These are phyloP conservation scores for Eurois occulta DNA, from an alignment of 2,888 invertebrate species.

Conservation along the genomic window DNA sequence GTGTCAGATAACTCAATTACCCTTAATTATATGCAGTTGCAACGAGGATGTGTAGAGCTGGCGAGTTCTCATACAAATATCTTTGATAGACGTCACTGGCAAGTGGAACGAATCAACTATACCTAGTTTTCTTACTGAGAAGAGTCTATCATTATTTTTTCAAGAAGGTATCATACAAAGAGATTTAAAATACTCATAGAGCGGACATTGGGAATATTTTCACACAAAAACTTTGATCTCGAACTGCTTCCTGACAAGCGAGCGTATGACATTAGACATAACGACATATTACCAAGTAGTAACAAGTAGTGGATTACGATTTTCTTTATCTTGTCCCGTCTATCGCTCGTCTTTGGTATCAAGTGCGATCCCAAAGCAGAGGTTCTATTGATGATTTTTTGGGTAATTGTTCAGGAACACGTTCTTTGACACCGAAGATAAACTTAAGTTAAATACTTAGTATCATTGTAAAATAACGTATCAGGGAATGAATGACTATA, in stretches of 20 bases:
- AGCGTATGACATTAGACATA: too few species aligned
- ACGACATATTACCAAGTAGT: too few species aligned
- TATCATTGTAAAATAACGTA: too few species aligned
- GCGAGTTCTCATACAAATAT: constrained; percentile 32
- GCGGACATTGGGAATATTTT: too few species aligned
- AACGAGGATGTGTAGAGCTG: constrained; percentile 29
- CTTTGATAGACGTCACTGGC: constrained; percentile 13
- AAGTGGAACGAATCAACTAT: background rate
- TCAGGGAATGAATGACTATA: too few species aligned
- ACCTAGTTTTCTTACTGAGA: background rate
- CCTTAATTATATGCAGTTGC: constrained; percentile 58
- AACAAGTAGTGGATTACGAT: too few species aligned
- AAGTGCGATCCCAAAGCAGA: background rate
- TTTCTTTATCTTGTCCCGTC: too few species aligned
- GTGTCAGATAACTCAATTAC: constrained; percentile 45
- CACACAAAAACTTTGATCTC: too few species aligned
- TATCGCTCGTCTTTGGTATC: too few species aligned
- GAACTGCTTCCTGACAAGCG: too few species aligned
- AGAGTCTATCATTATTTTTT: background rate
- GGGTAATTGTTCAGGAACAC: background rate
- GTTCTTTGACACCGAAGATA: background rate
- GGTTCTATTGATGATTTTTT: background rate
- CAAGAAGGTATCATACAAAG: background rate
- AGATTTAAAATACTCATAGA: too few species aligned
- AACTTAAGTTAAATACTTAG: too few species aligned